Evolutionary conservation across 2,888 invertebrate genomes (phyloP), one percentile per base, ranked within the genome.

Genomic region (Drosophila parthenogenetica): DNA sequence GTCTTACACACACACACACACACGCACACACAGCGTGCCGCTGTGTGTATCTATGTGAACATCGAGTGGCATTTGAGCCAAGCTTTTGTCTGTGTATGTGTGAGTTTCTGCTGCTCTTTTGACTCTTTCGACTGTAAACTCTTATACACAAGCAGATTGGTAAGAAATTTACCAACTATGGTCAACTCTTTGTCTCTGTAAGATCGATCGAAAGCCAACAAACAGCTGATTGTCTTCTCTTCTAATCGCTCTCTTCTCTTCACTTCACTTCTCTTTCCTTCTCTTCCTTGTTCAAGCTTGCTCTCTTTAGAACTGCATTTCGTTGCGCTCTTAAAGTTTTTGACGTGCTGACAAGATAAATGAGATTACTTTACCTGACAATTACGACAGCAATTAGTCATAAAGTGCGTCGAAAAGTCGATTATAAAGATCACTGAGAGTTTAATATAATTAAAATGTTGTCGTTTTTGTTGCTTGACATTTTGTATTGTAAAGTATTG

Each of bases 331-430:
- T 73, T 67, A 53, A 35, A 58, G 57, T 55, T 5, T 5, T 43
- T 42, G 14, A 40, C 37, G 72, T 60, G 77, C 16, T 72, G 75
- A 75, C 63, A 69, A 86, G 78, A 69, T 65, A 62, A 74, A 80
- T 69, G 67, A 77, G 64, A 67, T 79, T 32, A 63, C 40, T 68
- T 66, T 55, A 63, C 5, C 54, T 29, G 37, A 74, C 61, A 77
- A 80, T 79, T 83, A 63, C 59, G 77, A 70, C 59, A 51, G 67
- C 86, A 87, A 89, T 86, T 86, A 89, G 88, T 89, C 89, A 85
- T 74, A 70, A 74, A 76, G 87, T 87, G 89, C 89, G 84, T 85
- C 59, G 69, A 29, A 8, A 29, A 78, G 84, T 81, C 69, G 71
- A 79, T 84, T 76, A 69, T 69, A 79, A 89, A 84, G 79, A 89